phyloP scores from a whole-genome alignment of 1,140 invertebrate species.

The Oedothorax gibbosus region DNA sequence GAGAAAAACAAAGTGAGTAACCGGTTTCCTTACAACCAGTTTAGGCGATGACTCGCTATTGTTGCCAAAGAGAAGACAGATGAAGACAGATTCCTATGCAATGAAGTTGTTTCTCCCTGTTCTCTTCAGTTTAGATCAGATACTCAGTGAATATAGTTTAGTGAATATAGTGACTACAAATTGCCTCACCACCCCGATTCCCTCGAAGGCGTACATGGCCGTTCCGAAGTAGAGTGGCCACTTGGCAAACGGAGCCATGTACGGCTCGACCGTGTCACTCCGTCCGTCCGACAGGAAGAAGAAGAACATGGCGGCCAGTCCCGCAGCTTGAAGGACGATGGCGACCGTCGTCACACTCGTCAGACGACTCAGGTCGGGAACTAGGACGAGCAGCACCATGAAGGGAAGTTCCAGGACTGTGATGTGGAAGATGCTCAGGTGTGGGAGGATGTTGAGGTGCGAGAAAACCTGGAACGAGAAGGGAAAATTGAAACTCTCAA shows the following conservation, averaged over 20 bases:
- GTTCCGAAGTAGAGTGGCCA: conserved; percentile 87
- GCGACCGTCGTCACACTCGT: conserved; percentile 85
- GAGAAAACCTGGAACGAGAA: background rate
- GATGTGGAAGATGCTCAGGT: background rate
- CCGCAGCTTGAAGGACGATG: conserved; percentile 74
- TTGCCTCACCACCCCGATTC: conserved; percentile 83
- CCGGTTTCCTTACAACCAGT: too few relatives aligned
- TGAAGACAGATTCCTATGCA: too few relatives aligned
- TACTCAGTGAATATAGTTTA: too few relatives aligned
- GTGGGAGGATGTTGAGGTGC: background rate
- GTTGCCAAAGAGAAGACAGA: too few relatives aligned
- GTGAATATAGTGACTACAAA: too few relatives aligned
- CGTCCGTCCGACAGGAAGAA: conserved; percentile 83
- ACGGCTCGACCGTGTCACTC: conserved; percentile 72
- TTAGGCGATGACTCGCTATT: too few relatives aligned
- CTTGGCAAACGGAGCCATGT: conserved; percentile 72
- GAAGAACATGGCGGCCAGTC: conserved; percentile 81
- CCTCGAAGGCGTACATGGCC: conserved; percentile 89
- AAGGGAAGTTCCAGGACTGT: conserved; percentile 80
- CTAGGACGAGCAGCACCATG: conserved; percentile 80
- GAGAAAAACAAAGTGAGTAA: too few relatives aligned
- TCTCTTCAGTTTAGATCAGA: too few relatives aligned
- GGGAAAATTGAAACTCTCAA: too few relatives aligned
- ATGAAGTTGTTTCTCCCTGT: too few relatives aligned
- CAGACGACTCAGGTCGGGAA: conserved; percentile 84